These are phyloP conservation scores for Chondrosia reniformis DNA, from an alignment of 37 sponge, comb jelly and placozoan species.

Conservation along the genomic window DNA sequence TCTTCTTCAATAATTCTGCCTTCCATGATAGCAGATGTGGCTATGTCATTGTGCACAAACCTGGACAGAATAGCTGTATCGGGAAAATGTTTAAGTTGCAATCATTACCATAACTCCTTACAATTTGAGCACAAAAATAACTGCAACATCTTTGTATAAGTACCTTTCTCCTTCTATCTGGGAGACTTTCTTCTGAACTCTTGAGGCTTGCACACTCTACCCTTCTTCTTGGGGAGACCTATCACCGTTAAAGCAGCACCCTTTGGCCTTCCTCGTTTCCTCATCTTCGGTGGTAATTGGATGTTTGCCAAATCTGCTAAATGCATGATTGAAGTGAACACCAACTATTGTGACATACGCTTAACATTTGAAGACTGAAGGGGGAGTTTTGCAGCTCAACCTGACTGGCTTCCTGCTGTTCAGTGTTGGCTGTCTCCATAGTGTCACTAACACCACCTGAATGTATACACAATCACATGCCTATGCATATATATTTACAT, in stretches of 20 bases:
- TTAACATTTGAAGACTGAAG: background rate
- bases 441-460: slow-evolving; percentile 6
- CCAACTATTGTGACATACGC: background rate
- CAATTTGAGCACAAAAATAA: background rate
- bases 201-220: background rate
- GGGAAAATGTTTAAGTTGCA: background rate
- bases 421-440: background rate
- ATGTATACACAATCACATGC: background rate
- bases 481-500: background rate
- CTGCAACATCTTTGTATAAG: background rate
- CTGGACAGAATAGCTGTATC: slow-evolving; percentile 20
- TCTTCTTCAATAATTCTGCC: slow-evolving; percentile 27
- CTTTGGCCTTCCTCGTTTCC: slow-evolving; percentile 29
- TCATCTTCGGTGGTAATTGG: background rate
- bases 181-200: background rate
- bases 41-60: slow-evolving; percentile 29
- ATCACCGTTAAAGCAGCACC: slow-evolving; percentile 20
- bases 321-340: background rate
- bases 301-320: background rate
- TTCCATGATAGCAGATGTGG: background rate
- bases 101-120: background rate
- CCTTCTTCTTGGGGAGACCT: slow-evolving; percentile 23
- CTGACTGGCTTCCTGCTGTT: background rate
- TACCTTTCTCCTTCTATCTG: background rate
- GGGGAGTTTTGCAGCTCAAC: background rate